Conservation (phyloP, 2,113 vertebrate species). For the Mustelus asterias region DNA sequence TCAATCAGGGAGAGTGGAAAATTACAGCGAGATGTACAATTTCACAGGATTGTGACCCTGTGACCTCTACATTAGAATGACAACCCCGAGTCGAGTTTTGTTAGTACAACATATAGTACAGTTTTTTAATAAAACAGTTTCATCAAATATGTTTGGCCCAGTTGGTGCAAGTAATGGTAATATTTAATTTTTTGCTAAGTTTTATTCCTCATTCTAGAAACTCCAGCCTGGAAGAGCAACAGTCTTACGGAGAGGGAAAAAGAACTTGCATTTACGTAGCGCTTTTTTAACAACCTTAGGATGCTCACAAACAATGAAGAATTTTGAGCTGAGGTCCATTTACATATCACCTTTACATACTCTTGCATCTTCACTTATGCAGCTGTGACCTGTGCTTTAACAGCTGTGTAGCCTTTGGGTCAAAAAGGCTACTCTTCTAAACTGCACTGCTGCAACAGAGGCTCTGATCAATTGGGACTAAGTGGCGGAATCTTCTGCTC, state of each 20-base stretch:
- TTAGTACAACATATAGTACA: not conserved
- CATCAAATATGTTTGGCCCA: not conserved
- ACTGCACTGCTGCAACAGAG: not conserved
- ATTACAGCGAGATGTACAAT: conserved; percentile 29
- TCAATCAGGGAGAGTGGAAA: conserved; percentile 28
- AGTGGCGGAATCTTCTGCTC: too few relatives aligned
- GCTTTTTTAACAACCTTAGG: not conserved
- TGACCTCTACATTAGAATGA: conserved; percentile 20
- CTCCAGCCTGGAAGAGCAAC: not conserved
- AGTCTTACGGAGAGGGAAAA: not conserved
- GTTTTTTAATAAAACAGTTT: not conserved
- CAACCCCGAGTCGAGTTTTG: conserved; percentile 20
- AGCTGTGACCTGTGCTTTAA: not conserved
- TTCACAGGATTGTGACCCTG: conserved; percentile 30
- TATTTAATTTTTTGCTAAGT: not conserved
- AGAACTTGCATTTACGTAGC: not conserved
- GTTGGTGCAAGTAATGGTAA: not conserved
- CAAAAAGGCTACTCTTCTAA: not conserved
- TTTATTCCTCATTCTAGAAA: not conserved
- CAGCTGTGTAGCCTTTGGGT: not conserved
- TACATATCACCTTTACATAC: not conserved
- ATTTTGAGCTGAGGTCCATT: not conserved
- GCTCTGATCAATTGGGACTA: too few relatives aligned
- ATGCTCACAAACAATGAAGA: not conserved
- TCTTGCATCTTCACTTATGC: not conserved